These are phyloP conservation scores for Drosophila simulans DNA, from an alignment of 1,140 invertebrate genomes.

Conservation along the genomic window DNA sequence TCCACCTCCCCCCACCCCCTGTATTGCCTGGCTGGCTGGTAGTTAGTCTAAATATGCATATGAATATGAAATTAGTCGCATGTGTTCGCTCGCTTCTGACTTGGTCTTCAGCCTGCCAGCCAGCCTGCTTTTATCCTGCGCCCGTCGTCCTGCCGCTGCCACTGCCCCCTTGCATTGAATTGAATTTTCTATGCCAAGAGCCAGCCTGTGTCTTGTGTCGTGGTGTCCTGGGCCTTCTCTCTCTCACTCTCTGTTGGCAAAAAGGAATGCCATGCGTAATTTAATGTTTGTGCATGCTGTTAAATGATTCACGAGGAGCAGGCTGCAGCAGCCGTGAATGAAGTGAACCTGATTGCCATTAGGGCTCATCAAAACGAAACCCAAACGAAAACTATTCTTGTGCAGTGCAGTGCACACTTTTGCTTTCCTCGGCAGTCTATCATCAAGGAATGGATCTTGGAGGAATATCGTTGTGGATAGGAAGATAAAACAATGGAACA, in stretches of 20 bases:
- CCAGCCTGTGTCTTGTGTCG: conserved; percentile 21
- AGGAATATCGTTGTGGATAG: too few relatives aligned
- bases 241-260: background rate
- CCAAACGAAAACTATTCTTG: background rate
- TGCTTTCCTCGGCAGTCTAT: background rate
- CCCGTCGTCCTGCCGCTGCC: conserved; percentile 1
- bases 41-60: conserved; percentile 80
- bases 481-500: too few relatives aligned
- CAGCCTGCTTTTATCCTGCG: background rate
- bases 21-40: conserved; percentile 20
- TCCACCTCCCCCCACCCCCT: too few relatives aligned
- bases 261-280: conserved; percentile 70
- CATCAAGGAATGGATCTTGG: background rate
- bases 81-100: conserved; percentile 47
- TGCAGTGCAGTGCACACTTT: background rate
- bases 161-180: conserved; percentile 59
- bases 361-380: conserved; percentile 11
- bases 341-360: conserved; percentile 35
- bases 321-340: conserved; percentile 24
- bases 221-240: background rate
- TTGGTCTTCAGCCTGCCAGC: conserved; percentile 7
- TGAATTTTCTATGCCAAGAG: conserved; percentile 69
- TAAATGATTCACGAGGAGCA: conserved; percentile 67
- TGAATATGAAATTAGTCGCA: conserved; percentile 81
- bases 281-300: conserved; percentile 70